Base-by-base conservation (phyloP, 2,888 invertebrate genomes). In the Drosophila mimica region DNA sequence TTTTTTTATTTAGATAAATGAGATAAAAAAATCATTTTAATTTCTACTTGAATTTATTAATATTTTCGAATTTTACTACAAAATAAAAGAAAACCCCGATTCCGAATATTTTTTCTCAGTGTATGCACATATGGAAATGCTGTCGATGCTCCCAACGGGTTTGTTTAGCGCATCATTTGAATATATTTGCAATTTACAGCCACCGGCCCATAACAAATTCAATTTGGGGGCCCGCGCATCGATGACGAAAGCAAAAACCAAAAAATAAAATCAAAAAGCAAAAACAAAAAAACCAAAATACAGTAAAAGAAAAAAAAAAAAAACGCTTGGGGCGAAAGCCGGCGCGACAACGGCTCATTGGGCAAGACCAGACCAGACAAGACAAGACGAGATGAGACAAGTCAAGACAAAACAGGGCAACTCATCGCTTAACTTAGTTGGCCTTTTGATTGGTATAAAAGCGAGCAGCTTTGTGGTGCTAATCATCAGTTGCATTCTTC, bases 401-500 rank as follows among this genome's bases (percentile, higher is more conserved):
- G 38, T 17, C 4, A 17, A 17, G 17, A 17, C 38, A 46, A 46
- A 46, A 15, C 46, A 25, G 46, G 25, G 46, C 46, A 46, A 46
- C 25, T 15, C 4, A 25, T 15, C 46, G 15, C 20, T 15, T 15
- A 46, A 25, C 15, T 46, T 25, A 25, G 46, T 46, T 46, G 46
- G 7, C 4, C 28, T 25, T 25, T 53, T 28, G 17, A 28, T 1
- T n/a, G 13, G 61, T 89, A 91, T 91, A 91, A 79, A 90, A 89
- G 68, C 72, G 51, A 51, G 43, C 58, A 11, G 31, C 28, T 33
- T 30, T 48, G 8, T 46, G 34, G 30, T 54, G 67, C 43, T 75
- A 52, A 74, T 76, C 82, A 91, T 88, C 90, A 91, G 90, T 90
- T 82, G 68, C 76, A 58, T 77, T 78, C 79, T 74, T 82, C 82